A percentile compares a stretch with the other conserved stretches of the same genome.
Evolutionary conservation across 2,888 invertebrate species (phyloP).

Genomic region (Alloplasta piceator): DNA sequence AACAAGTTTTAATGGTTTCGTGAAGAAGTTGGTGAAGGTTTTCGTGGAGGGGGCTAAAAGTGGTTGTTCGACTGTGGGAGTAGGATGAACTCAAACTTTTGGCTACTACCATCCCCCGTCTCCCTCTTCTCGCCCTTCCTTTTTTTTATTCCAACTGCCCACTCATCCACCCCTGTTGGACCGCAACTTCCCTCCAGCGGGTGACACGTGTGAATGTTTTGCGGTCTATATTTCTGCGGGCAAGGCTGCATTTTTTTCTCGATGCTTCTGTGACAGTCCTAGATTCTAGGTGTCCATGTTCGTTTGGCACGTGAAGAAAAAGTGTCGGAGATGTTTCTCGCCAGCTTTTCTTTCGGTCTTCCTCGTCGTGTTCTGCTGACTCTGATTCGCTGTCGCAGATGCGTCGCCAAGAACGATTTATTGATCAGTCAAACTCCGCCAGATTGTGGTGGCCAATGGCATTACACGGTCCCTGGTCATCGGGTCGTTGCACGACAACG

Average conservation of each 20-base stretch:
- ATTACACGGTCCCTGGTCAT: conserved; percentile 58
- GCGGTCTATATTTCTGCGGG: conserved; percentile 49
- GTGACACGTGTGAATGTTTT: conserved; percentile 27
- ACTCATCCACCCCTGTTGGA: conserved; percentile 39
- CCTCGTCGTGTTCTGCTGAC: conserved; percentile 59
- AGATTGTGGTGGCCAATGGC: conserved; percentile 76
- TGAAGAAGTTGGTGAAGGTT: conserved; percentile 70
- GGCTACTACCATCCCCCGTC: conserved; percentile 47
- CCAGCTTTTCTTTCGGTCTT: conserved; percentile 42
- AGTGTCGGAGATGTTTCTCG: conserved; percentile 44
- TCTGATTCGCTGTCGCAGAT: conserved; percentile 18
- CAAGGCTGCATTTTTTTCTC: conserved; percentile 58
- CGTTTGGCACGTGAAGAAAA: conserved; percentile 9
- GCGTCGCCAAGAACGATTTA: conserved; percentile 80
- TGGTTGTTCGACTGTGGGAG: conserved; percentile 51
- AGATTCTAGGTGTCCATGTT: conserved; percentile 6
- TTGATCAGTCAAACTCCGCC: conserved; percentile 76
- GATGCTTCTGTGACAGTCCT: conserved; percentile 27
- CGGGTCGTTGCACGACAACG: conserved; percentile 45
- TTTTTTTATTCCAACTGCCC: conserved; percentile 23
- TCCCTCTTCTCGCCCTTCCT: conserved; percentile 20
- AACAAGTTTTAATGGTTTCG: conserved; percentile 64
- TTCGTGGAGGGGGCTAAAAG: conserved; percentile 59
- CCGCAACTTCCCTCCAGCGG: conserved; percentile 46
- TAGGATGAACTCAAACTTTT: conserved; percentile 48